A percentile compares a stretch with the other conserved stretches of the same genome.
These are phyloP conservation scores for Chascanopsetta lugubris DNA, from an alignment of 2,113 vertebrate species.

Conservation along the genomic window DNA sequence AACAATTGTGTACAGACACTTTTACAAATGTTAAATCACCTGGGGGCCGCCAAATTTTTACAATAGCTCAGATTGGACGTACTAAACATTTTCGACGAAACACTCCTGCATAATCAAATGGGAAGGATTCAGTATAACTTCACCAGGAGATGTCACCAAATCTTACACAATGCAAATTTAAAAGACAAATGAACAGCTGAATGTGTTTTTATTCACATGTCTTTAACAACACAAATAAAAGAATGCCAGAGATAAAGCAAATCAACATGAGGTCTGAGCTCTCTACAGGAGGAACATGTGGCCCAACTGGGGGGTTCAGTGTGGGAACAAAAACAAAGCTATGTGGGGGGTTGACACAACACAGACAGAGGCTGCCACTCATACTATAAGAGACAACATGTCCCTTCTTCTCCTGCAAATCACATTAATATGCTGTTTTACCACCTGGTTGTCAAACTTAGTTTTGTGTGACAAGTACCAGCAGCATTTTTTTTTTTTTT, in stretches of 20 bases:
- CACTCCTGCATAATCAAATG: too few species aligned
- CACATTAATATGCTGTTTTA: constrained; percentile 2
- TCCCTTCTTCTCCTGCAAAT: constrained; percentile 5
- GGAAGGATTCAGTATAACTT: too few species aligned
- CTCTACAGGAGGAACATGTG: constrained; percentile 33
- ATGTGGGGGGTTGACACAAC: background rate
- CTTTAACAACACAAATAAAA: background rate
- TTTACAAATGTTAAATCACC: too few species aligned
- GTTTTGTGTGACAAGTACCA: background rate
- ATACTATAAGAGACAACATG: background rate
- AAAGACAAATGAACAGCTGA: background rate
- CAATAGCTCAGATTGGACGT: too few species aligned
- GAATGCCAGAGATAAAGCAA: constrained; percentile 7
- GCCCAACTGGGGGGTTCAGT: background rate
- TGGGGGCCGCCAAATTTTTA: too few species aligned
- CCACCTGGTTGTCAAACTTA: background rate
- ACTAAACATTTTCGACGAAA: too few species aligned
- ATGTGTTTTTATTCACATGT: too few species aligned
- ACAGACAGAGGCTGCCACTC: constrained; percentile 4
- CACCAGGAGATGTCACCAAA: too few species aligned
- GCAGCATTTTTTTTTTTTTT: too few species aligned
- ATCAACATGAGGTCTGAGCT: constrained; percentile 27
- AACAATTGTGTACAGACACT: too few species aligned
- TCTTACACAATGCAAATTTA: too few species aligned
- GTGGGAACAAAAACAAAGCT: constrained; percentile 1